Conservation (phyloP, 2,888 invertebrate genomes). For the Monopis laevigella region DNA sequence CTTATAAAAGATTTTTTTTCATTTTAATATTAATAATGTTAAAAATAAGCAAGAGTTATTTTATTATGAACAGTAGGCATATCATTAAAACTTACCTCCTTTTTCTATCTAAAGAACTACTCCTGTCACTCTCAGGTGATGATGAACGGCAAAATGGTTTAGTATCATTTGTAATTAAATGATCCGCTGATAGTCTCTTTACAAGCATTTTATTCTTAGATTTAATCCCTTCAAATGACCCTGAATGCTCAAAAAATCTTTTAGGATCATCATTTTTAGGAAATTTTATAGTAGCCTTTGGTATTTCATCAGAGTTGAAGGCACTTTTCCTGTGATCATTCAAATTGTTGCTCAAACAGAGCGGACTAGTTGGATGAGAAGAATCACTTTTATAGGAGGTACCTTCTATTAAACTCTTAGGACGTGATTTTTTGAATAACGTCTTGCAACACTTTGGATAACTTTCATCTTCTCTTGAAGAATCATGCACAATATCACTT, state of each 20-base stretch:
- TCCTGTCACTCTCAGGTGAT: slow-evolving; percentile 59
- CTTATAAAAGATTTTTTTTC: slow-evolving; percentile 18
- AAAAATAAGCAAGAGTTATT: not conserved
- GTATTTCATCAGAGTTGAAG: slow-evolving; percentile 51
- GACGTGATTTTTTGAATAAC: slow-evolving; percentile 53
- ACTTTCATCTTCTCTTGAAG: slow-evolving; percentile 39
- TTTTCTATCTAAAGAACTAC: slow-evolving; percentile 56
- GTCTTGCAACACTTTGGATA: slow-evolving; percentile 53
- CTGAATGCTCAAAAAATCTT: slow-evolving; percentile 54
- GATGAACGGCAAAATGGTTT: slow-evolving; percentile 49
- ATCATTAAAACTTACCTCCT: slow-evolving; percentile 34
- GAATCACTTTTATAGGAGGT: slow-evolving; percentile 36
- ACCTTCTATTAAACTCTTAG: slow-evolving; percentile 47
- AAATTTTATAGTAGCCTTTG: slow-evolving; percentile 50
- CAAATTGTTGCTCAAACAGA: slow-evolving; percentile 43
- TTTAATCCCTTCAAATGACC: slow-evolving; percentile 57
- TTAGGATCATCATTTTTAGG: slow-evolving; percentile 46
- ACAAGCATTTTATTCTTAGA: slow-evolving; percentile 54
- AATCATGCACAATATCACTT: slow-evolving; percentile 16
- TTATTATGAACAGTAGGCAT: not conserved
- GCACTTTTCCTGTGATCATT: slow-evolving; percentile 37
- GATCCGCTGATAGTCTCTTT: slow-evolving; percentile 58
- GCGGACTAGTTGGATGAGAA: slow-evolving; percentile 46
- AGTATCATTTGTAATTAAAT: slow-evolving; percentile 51
- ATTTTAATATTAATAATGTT: not conserved